phyloP scores from a whole-genome alignment of 2,113 vertebrate species.

The Cyphomyrus plagiostoma region DNA sequence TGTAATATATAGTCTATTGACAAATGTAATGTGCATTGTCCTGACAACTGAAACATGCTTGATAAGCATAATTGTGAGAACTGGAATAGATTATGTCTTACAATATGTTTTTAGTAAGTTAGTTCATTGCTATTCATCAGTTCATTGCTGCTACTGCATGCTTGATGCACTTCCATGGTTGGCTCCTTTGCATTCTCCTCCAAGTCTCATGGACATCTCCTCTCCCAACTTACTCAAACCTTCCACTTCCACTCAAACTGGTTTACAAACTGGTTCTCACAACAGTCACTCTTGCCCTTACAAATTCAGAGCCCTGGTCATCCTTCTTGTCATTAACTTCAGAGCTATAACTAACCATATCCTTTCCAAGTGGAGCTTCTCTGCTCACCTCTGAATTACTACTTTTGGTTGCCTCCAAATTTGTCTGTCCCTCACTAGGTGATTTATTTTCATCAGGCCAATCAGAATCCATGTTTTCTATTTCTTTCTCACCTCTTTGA shows the following conservation, averaged over 20 bases:
- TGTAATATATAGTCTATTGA: not conserved
- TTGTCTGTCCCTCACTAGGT: not conserved
- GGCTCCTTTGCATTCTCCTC: not conserved
- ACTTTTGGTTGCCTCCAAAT: not conserved
- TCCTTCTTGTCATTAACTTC: not conserved
- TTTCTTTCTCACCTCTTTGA: not conserved
- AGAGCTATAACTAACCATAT: slow-evolving; percentile 26
- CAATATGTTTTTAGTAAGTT: slow-evolving; percentile 9
- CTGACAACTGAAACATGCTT: not conserved
- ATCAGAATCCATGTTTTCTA: not conserved
- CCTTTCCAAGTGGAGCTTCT: not conserved
- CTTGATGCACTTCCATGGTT: not conserved
- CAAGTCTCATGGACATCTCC: not conserved
- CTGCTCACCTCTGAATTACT: not conserved
- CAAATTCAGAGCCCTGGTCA: slow-evolving; percentile 43
- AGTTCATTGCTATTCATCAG: not conserved
- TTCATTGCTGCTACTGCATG: not conserved
- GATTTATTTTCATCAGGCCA: not conserved
- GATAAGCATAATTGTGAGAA: not conserved
- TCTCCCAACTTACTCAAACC: not conserved
- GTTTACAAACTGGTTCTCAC: slow-evolving; percentile 58
- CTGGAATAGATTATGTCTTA: not conserved
- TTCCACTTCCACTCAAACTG: not conserved
- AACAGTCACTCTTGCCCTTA: slow-evolving; percentile 52
- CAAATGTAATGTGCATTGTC: not conserved